phyloP scores from a whole-genome alignment of 2,888 invertebrate genomes.

The Andrena haemorrhoa region DNA sequence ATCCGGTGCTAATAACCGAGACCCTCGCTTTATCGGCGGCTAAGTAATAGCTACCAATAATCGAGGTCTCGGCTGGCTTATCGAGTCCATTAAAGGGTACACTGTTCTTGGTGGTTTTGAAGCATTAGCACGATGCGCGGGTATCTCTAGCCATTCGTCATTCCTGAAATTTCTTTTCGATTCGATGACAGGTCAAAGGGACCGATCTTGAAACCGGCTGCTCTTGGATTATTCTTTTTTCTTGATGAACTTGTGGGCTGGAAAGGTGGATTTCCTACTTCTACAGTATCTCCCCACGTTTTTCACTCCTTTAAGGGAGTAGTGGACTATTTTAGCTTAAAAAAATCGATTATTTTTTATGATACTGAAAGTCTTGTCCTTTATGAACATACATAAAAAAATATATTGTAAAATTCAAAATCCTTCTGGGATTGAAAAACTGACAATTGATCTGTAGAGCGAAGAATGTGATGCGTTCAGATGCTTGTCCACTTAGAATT shows the following conservation, averaged over 20 bases:
- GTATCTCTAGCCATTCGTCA: slow-evolving; percentile 72
- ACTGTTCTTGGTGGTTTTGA: slow-evolving; percentile 71
- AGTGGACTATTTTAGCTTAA: no score
- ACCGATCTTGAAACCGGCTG: slow-evolving; percentile 19
- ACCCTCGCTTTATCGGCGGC: slow-evolving; percentile 75
- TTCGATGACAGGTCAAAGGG: slow-evolving; percentile 46
- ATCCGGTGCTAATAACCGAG: slow-evolving; percentile 78
- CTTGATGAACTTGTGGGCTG: background rate
- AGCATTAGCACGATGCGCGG: slow-evolving; percentile 57
- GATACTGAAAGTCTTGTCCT: no score
- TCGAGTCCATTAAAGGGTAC: slow-evolving; percentile 78
- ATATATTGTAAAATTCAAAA: no score
- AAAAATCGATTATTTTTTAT: no score
- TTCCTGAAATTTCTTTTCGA: slow-evolving; percentile 38
- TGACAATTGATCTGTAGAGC: no score
- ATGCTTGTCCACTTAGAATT: no score
- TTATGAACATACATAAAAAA: no score
- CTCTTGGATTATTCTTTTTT: background rate
- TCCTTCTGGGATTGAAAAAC: no score
- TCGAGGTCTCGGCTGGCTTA: slow-evolving; percentile 70
- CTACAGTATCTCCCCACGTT: no score
- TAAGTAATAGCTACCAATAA: slow-evolving; percentile 82
- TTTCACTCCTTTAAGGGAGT: no score
- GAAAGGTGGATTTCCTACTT: no score
- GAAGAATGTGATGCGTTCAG: no score